Conservation (phyloP, 2,797 vertebrate species). For the Hydrocynus forskahlii region DNA sequence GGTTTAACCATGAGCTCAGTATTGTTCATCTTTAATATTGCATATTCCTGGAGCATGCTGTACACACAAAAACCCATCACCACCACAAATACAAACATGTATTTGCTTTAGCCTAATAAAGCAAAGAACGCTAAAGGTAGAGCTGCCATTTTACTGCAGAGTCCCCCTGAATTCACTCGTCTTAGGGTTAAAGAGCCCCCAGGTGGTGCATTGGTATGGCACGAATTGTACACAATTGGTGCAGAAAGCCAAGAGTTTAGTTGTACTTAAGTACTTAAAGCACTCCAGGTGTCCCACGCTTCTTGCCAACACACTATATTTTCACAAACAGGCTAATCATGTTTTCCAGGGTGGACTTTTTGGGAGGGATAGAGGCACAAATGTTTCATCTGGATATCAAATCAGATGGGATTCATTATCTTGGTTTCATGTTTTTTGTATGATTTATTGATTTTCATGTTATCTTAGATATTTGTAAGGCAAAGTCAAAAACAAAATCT, state of each 20-base stretch:
- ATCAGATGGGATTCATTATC: no score
- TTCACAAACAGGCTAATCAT: not conserved
- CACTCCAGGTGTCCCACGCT: not conserved
- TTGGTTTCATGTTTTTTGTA: no score
- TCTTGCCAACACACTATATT: not conserved
- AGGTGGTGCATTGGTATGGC: slow-evolving; percentile 11
- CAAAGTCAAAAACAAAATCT: no score
- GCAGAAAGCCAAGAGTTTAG: not conserved
- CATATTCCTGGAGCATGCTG: not conserved
- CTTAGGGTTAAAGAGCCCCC: slow-evolving; percentile 4
- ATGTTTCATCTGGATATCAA: not conserved
- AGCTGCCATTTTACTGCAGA: slow-evolving; percentile 21
- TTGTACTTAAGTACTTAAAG: not conserved
- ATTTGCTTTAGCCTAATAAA: not conserved
- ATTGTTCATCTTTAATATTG: slow-evolving; percentile 20
- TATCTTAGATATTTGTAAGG: no score
- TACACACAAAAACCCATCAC: not conserved
- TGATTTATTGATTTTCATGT: no score
- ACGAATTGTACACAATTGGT: slow-evolving; percentile 22
- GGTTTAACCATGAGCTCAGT: not conserved
- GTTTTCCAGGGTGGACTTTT: not conserved
- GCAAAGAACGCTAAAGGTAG: slow-evolving; percentile 27
- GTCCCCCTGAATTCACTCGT: slow-evolving; percentile 14
- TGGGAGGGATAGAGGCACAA: not conserved
- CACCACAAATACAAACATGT: not conserved